Percentiles rank a stretch among this genome's conserved stretches.
Evolutionary conservation across 1,140 invertebrate genomes (phyloP).

Genomic region (Bombus superbus): DNA sequence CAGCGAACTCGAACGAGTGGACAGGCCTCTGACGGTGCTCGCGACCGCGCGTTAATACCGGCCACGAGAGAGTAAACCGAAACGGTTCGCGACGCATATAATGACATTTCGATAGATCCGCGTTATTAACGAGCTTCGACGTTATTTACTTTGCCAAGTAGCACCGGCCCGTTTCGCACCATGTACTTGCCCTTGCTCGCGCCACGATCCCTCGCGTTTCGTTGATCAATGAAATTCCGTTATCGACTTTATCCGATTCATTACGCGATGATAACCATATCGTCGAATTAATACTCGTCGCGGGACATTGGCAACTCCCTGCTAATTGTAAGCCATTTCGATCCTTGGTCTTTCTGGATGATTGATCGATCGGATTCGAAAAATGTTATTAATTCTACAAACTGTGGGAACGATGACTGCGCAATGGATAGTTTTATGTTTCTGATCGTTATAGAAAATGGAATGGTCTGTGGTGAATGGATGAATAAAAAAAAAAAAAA

Average conservation of each 20-base stretch:
- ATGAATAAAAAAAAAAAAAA: not conserved
- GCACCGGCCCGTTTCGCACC: not conserved
- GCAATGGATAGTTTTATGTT: not conserved
- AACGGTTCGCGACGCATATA: slow-evolving; percentile 23
- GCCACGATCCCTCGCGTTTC: not conserved
- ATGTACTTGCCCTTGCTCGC: not conserved
- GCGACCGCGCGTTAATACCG: slow-evolving; percentile 25
- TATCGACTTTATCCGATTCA: not conserved
- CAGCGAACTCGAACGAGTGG: slow-evolving; percentile 15
- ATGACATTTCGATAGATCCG: slow-evolving; percentile 44
- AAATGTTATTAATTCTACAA: not conserved
- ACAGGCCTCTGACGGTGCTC: not conserved
- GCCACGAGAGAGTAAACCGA: slow-evolving; percentile 20
- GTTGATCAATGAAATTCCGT: not conserved
- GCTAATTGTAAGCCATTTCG: not conserved
- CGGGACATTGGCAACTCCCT: not conserved
- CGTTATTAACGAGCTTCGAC: slow-evolving; percentile 36
- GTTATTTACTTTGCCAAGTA: slow-evolving; percentile 25
- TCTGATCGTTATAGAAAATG: not conserved
- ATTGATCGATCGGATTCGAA: not conserved
- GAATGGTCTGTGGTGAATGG: not conserved
- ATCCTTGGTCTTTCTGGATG: not conserved
- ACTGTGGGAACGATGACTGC: not conserved
- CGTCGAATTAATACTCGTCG: not conserved
- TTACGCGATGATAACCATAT: not conserved